Evolutionary conservation across 2,888 invertebrate species (phyloP).

Genomic region (Priocnemis perturbator): DNA sequence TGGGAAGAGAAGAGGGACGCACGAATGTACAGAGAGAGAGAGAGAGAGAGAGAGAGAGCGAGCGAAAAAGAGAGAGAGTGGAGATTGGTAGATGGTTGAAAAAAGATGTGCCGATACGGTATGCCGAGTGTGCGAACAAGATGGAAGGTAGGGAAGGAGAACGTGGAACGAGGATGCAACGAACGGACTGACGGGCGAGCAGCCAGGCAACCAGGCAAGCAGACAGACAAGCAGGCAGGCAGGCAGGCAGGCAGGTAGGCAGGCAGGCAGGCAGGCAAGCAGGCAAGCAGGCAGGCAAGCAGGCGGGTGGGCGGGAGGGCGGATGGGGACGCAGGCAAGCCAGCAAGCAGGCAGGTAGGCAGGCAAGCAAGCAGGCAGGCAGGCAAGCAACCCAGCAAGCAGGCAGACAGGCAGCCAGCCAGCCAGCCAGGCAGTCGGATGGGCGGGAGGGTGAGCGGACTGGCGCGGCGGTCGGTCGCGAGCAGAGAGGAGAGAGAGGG

Average conservation of each 20-base stretch:
- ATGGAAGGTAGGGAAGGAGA: slow-evolving; percentile 16
- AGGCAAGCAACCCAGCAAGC: slow-evolving; percentile 22
- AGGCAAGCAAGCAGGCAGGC: slow-evolving; percentile 8
- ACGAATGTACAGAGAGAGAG: not conserved
- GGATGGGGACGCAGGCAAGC: slow-evolving; percentile 32
- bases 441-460: slow-evolving; percentile 37
- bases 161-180: not conserved
- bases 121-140: not conserved
- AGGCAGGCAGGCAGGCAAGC: slow-evolving; percentile 8
- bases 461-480: slow-evolving; percentile 28
- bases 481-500: slow-evolving; percentile 38
- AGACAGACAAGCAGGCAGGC: slow-evolving; percentile 29
- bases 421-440: slow-evolving; percentile 36
- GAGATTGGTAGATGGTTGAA: slow-evolving; percentile 11
- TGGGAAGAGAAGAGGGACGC: too few relatives aligned
- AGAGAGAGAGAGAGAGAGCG: not conserved
- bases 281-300: slow-evolving; percentile 24
- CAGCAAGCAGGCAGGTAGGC: slow-evolving; percentile 23
- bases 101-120: slow-evolving; percentile 3
- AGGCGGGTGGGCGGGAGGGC: slow-evolving; percentile 37
- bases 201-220: slow-evolving; percentile 16
- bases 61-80: slow-evolving; percentile 3
- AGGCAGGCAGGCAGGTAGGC: slow-evolving; percentile 24
- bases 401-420: slow-evolving; percentile 39
- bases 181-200: too few relatives aligned